These are phyloP conservation scores for Sorex maritimensis DNA, from an alignment of 2,797 vertebrate genomes.

Conservation along the genomic window DNA sequence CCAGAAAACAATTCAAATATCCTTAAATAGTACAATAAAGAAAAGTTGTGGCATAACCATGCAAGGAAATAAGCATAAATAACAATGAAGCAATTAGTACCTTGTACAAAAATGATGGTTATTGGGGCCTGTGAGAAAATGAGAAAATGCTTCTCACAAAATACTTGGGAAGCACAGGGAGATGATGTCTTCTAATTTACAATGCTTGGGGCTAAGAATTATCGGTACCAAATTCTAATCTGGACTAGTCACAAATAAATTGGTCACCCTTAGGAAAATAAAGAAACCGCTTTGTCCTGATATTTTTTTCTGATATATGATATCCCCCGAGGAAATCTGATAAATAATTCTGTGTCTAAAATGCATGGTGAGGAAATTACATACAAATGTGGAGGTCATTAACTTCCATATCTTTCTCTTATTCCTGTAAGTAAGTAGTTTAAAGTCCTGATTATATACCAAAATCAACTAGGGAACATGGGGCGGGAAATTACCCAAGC, in stretches of 20 bases:
- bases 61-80: too few species aligned
- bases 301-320: neutral
- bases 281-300: neutral
- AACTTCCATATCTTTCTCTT: neutral
- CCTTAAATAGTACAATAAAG: too few species aligned
- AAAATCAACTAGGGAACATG: neutral
- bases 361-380: neutral
- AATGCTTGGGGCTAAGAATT: neutral
- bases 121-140: too few species aligned
- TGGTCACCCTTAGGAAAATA: neutral
- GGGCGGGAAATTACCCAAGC: neutral
- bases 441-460: neutral
- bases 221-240: neutral
- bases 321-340: neutral
- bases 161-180: neutral
- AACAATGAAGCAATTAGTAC: too few species aligned
- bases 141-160: slow-evolving; percentile 2
- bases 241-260: neutral
- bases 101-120: too few species aligned
- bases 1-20: too few species aligned
- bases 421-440: neutral
- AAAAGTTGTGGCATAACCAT: too few species aligned
- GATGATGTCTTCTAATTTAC: neutral
- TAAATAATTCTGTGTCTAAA: neutral
- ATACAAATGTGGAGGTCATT: neutral